Percentiles rank a stretch among this genome's conserved stretches.
These are phyloP conservation scores for Eupithecia vulgata DNA, from an alignment of 2,888 invertebrate species.

Conservation along the genomic window DNA sequence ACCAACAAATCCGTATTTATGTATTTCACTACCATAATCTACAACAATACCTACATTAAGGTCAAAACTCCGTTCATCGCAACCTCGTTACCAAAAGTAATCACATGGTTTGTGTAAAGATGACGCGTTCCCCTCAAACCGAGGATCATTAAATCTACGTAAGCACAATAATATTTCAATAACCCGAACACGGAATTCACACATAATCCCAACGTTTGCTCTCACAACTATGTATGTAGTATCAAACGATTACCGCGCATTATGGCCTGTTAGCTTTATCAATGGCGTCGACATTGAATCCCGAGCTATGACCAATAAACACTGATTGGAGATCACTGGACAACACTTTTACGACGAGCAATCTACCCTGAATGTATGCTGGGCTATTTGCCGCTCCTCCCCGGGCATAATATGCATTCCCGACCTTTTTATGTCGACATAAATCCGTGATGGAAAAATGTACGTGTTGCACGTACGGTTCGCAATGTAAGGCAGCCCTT, in stretches of 20 bases:
- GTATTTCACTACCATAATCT: background rate
- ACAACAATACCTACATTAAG: background rate
- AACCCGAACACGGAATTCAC: conserved; percentile 33
- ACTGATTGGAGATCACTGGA: conserved; percentile 80
- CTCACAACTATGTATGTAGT: conserved; percentile 23
- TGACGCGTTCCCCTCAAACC: conserved; percentile 20
- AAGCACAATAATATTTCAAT: conserved; percentile 12
- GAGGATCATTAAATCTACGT: conserved; percentile 16
- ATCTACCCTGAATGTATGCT: conserved; percentile 66
- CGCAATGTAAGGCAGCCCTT: conserved; percentile 33
- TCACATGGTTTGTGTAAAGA: background rate
- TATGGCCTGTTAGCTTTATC: conserved; percentile 75
- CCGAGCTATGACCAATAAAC: conserved; percentile 75
- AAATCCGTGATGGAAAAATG: conserved; percentile 73
- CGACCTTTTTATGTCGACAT: conserved; percentile 74
- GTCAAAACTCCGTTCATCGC: background rate
- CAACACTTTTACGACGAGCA: conserved; percentile 79
- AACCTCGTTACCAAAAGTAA: background rate
- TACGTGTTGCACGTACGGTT: conserved; percentile 53
- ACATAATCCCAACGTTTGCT: conserved; percentile 33
- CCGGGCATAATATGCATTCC: conserved; percentile 75
- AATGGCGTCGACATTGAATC: conserved; percentile 75
- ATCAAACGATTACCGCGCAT: conserved; percentile 50
- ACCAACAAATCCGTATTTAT: background rate
- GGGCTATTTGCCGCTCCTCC: conserved; percentile 63